phyloP scores from a whole-genome alignment of 2,113 vertebrate species.

The Xiphophorus hellerii region DNA sequence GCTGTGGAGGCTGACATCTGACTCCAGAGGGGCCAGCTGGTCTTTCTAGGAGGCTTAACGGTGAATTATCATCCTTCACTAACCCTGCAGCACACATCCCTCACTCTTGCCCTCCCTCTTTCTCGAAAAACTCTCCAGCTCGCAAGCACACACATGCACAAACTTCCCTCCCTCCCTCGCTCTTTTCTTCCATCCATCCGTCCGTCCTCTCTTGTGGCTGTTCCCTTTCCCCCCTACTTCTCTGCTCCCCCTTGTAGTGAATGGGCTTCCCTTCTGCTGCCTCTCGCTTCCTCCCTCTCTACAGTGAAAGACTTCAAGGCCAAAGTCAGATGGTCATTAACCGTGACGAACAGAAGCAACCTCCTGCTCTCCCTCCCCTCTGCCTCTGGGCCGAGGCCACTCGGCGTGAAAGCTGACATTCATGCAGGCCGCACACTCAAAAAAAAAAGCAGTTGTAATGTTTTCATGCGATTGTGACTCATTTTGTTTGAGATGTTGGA shows the following conservation, averaged over 20 bases:
- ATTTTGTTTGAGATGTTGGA: not conserved
- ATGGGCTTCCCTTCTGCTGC: conserved; percentile 58
- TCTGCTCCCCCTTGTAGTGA: conserved; percentile 50
- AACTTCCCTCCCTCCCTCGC: conserved; percentile 21
- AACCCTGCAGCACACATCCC: conserved; percentile 76
- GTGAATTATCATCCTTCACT: conserved; percentile 81
- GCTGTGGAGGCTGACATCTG: conserved; percentile 78
- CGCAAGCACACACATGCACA: conserved; percentile 22
- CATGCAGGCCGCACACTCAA: not conserved
- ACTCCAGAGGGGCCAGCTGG: conserved; percentile 81
- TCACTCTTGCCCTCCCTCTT: conserved; percentile 46
- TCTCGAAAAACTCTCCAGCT: conserved; percentile 55
- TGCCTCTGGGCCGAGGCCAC: conserved; percentile 25
- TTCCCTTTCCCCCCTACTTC: conserved; percentile 34
- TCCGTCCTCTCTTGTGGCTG: conserved; percentile 54
- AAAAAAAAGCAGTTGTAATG: no score
- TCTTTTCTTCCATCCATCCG: conserved; percentile 7
- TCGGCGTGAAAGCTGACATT: conserved; percentile 32
- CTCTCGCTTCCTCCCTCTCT: conserved; percentile 38
- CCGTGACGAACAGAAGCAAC: conserved; percentile 60
- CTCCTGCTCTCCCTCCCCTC: not conserved
- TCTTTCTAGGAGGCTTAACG: conserved; percentile 81
- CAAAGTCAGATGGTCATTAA: conserved; percentile 77
- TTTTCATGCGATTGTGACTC: conserved; percentile 8
- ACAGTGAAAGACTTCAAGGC: conserved; percentile 76